Percentiles rank a stretch among this genome's conserved stretches.
phyloP scores from a whole-genome alignment of 2,888 invertebrate genomes.

The Globia sparganii region DNA sequence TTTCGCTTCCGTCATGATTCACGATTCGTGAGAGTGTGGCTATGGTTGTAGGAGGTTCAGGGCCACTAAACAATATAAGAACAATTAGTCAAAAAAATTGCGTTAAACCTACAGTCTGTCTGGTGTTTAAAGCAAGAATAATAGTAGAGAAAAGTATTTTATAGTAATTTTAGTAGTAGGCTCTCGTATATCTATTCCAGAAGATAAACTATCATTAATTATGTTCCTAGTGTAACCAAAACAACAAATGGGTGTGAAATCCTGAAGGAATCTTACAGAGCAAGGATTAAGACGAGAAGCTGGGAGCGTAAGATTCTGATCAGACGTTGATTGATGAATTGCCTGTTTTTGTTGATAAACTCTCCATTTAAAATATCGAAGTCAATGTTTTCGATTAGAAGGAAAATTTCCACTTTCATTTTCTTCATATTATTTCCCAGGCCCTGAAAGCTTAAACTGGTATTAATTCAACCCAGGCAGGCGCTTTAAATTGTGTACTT shows the following conservation, averaged over 20 bases:
- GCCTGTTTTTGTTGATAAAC: conserved; percentile 62
- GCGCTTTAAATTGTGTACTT: too few relatives aligned
- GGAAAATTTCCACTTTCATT: conserved; percentile 11
- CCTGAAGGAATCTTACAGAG: conserved; percentile 49
- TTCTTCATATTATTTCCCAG: not conserved
- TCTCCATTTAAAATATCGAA: conserved; percentile 41
- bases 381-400: conserved; percentile 38
- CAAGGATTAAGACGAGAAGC: conserved; percentile 62
- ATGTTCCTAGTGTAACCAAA: conserved; percentile 24
- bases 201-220: conserved; percentile 24
- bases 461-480: not conserved
- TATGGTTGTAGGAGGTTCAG: not conserved
- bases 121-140: not conserved
- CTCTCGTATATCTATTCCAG: not conserved
- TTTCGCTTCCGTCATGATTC: not conserved
- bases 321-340: conserved; percentile 67
- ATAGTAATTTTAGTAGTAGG: not conserved
- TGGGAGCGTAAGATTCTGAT: conserved; percentile 62
- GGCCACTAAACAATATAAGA: not conserved
- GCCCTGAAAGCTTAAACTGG: not conserved
- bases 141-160: not conserved
- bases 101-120: not conserved
- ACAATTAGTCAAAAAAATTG: too few relatives aligned
- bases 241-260: conserved; percentile 38
- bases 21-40: not conserved